Evolutionary conservation across 1,140 invertebrate species (phyloP).

Genomic region (Drosophila nannoptera): DNA sequence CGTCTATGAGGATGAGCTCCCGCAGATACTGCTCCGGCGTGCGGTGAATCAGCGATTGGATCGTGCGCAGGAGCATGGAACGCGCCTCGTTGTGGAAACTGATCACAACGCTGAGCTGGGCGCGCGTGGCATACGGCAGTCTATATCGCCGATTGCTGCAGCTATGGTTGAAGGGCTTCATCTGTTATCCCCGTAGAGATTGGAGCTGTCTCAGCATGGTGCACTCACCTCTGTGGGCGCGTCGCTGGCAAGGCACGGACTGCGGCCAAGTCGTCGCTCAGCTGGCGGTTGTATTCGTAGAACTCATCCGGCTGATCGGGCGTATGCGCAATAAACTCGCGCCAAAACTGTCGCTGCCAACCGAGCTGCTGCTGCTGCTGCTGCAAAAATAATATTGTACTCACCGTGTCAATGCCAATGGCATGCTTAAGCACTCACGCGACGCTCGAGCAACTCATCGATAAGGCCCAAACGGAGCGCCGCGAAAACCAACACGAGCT

Average conservation of each 20-base stretch:
- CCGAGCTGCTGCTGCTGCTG: neutral
- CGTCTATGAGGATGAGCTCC: constrained; percentile 96
- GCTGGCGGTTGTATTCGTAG: constrained; percentile 51
- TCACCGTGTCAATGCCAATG: too few relatives aligned
- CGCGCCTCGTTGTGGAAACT: constrained; percentile 92
- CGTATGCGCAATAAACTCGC: constrained; percentile 32
- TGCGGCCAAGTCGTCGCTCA: constrained; percentile 45
- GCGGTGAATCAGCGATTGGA: constrained; percentile 87
- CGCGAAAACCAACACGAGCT: constrained; percentile 27
- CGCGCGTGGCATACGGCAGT: constrained; percentile 11
- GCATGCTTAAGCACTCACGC: constrained; percentile 17
- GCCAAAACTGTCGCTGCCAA: constrained; percentile 5
- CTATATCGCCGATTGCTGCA: constrained; percentile 27
- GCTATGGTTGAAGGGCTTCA: constrained; percentile 13
- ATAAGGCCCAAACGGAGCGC: neutral
- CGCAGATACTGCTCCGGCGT: constrained; percentile 88
- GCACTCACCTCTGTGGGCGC: constrained; percentile 38
- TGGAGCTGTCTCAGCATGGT: too few relatives aligned
- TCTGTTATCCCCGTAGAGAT: too few relatives aligned
- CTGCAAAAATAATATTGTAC: neutral
- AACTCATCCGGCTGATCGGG: constrained; percentile 11
- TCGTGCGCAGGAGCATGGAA: constrained; percentile 87
- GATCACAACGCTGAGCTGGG: constrained; percentile 86
- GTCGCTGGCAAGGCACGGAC: constrained; percentile 53
- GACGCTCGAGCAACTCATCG: neutral